phyloP scores from a whole-genome alignment of 2,888 invertebrate genomes.

The Dynastes grantii region DNA sequence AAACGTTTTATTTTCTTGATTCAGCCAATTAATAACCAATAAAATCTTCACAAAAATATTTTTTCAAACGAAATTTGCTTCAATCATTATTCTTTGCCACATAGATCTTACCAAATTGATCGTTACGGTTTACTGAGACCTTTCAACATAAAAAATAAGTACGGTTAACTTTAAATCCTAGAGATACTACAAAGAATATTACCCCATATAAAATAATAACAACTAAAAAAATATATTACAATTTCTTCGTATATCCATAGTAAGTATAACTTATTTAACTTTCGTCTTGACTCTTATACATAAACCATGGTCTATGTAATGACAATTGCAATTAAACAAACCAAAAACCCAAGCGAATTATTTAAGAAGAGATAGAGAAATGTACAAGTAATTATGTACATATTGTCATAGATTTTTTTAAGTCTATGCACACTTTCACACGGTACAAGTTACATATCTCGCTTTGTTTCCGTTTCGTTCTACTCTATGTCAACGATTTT shows the following conservation, averaged over 20 bases:
- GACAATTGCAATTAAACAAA: conserved; percentile 33
- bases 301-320: conserved; percentile 2
- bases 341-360: conserved; percentile 57
- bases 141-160: background rate
- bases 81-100: too few species aligned
- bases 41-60: too few species aligned
- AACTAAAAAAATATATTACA: background rate
- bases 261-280: background rate
- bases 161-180: background rate
- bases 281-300: background rate
- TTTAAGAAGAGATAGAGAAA: conserved; percentile 63
- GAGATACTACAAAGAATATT: conserved; percentile 1
- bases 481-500: background rate
- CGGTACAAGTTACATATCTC: conserved; percentile 28
- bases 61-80: too few species aligned
- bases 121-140: too few species aligned
- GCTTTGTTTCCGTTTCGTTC: conserved; percentile 1
- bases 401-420: conserved; percentile 70
- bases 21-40: too few species aligned
- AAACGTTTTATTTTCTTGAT: too few species aligned
- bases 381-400: conserved; percentile 70
- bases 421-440: conserved; percentile 63
- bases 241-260: background rate
- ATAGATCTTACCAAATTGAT: too few species aligned
- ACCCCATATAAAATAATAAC: conserved; percentile 4